Evolutionary conservation across 2,888 invertebrate genomes (phyloP), one percentile per base, ranked within the genome.

Genomic region (Notodonta ziczac): DNA sequence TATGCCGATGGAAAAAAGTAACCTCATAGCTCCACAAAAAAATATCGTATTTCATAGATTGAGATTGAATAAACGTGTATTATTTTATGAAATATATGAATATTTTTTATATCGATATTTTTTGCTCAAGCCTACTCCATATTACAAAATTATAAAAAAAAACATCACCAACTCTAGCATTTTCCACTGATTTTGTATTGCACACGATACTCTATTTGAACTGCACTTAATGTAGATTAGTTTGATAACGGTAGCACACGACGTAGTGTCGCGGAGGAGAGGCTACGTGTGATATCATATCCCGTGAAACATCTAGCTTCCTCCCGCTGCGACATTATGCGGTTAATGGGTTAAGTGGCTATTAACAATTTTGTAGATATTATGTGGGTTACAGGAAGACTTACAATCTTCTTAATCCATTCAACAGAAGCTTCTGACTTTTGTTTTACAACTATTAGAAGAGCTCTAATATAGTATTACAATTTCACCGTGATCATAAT

Each of bases 321-420:
- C 73, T 77, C 74, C 76, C 74, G 74, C 78, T 82, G 80, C 82
- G 80, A 77, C 73, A 77, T 80, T 70, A 78, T 76, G 67, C 74
- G 77, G 80, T 86, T 85, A 85, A 81, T 89, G 85, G 90, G 89
- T 89, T 88, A 90, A 91, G 82, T 89, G 86, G 77, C 85, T 84
- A 86, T 91, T 88, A 87, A 76, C 72, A 73, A 80, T 82, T 81
- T 84, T 81, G 69, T 75, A 66, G 72, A 72, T 58, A 58, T 66
- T 58, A 62, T 64, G 60, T 63, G 68, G 62, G 65, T 65, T 13
- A 53, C 32, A 10, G 7, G 4, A n/a, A 46, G 13, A 1, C 42
- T 42, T 42, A 42, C 42, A 46, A n/a, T 46, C 46, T 5, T 6
- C 13, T 46, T 46, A n/a, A 46, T 10, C 10, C n/a, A 10, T 42